A percentile compares a stretch with the other conserved stretches of the same genome.
These are phyloP conservation scores for Cairina moschata DNA, from an alignment of 2,113 vertebrate genomes.

Conservation along the genomic window DNA sequence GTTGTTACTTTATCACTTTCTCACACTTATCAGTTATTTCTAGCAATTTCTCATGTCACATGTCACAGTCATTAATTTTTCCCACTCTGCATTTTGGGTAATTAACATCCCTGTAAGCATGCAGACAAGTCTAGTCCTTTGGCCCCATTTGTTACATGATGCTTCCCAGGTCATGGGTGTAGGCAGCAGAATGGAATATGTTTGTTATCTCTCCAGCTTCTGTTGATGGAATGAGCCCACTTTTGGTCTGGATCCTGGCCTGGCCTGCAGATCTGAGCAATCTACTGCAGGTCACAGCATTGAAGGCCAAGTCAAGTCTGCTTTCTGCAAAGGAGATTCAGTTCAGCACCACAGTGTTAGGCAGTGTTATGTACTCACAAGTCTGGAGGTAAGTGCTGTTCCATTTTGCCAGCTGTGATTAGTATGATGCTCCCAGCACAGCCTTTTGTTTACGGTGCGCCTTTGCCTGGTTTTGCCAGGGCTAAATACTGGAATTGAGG, in stretches of 20 bases:
- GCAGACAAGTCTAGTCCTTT: neutral
- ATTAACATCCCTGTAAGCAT: neutral
- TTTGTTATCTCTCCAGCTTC: neutral
- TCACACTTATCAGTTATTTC: neutral
- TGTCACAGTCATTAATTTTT: too few species aligned
- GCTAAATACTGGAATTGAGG: neutral
- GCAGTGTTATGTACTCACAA: neutral
- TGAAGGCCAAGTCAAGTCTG: neutral
- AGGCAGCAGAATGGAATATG: neutral
- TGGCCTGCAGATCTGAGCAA: neutral
- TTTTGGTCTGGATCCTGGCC: neutral
- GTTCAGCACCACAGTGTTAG: neutral
- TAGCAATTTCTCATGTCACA: neutral
- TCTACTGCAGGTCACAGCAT: neutral
- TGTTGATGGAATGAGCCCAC: neutral
- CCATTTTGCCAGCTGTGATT: neutral
- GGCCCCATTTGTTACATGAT: neutral
- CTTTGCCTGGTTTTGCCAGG: neutral
- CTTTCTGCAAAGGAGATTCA: neutral
- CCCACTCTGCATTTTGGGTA: neutral
- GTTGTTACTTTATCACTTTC: too few species aligned
- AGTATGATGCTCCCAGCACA: neutral
- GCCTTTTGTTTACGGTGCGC: neutral
- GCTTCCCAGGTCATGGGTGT: neutral
- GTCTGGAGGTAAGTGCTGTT: neutral